These are phyloP conservation scores for Drosophila birchii DNA, from an alignment of 2,888 invertebrate species.

Conservation along the genomic window DNA sequence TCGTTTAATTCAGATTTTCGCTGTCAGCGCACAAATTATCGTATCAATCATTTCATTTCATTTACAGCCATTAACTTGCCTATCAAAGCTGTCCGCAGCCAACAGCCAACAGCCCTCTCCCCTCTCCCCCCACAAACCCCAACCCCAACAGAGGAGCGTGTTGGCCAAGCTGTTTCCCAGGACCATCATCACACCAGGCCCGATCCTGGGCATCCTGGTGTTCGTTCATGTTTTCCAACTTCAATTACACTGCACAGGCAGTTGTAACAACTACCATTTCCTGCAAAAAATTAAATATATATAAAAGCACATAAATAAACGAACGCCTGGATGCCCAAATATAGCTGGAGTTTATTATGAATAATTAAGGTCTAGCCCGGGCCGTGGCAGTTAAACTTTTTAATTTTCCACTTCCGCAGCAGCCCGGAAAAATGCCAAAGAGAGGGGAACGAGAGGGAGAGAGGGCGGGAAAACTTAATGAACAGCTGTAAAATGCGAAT, in stretches of 20 bases:
- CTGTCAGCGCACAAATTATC: conserved; percentile 48
- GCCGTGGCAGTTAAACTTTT: conserved; percentile 65
- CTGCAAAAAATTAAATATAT: background rate
- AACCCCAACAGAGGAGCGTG: background rate
- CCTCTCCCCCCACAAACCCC: background rate
- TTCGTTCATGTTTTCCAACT: conserved; percentile 23
- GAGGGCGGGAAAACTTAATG: background rate
- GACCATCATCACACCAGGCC: background rate
- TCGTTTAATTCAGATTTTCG: conserved; percentile 45
- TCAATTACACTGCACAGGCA: conserved; percentile 40
- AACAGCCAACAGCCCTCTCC: background rate
- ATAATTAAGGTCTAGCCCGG: conserved; percentile 46
- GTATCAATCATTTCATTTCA: conserved; percentile 34
- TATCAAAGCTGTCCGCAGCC: conserved; percentile 24
- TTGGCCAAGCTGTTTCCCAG: conserved; percentile 25
- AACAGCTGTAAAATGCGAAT: conserved; percentile 8
- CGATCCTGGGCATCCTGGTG: conserved; percentile 6
- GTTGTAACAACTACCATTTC: conserved; percentile 16
- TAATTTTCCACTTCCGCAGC: conserved; percentile 57
- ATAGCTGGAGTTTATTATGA: conserved; percentile 45
- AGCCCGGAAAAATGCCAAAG: conserved; percentile 1
- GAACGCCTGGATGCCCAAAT: conserved; percentile 12
- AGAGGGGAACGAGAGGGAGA: background rate
- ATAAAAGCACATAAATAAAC: background rate
- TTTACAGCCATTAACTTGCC: conserved; percentile 32